Evolutionary conservation across 2,888 invertebrate genomes (phyloP), one percentile per base, ranked within the genome.

Genomic region (Sinhomidia bicolor): DNA sequence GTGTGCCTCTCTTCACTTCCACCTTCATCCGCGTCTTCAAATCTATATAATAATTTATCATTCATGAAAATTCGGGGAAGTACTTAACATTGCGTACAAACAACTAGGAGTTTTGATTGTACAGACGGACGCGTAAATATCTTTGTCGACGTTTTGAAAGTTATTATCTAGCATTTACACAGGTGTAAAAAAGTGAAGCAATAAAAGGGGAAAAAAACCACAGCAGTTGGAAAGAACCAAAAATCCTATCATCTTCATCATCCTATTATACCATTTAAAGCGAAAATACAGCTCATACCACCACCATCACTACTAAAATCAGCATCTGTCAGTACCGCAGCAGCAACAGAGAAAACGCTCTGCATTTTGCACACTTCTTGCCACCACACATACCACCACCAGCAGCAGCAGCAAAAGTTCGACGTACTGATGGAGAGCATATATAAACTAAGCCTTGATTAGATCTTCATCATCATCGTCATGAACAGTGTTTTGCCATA

Each of bases 341-440:
- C 26, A n/a, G n/a, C n/a, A n/a, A 32, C 78, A 76, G 74, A 26
- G 32, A 78, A 78, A 51, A 2, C n/a, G 44, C 12, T 20, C 20
- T 17, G 71, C 20, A 23, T 17, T 68, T 71, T 71, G 10, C 41
- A 41, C 41, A 7, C 6, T 10, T 5, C 10, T 41, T 62, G 62
- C 10, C 3, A n/a, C n/a, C n/a, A n/a, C n/a, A n/a, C n/a, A n/a
- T 17, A n/a, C 51, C 26, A 23, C 12, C 14, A 17, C 41, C 26
- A 54, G 32, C n/a, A 54, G 54, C 54, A 78, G 54, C 51, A 54
- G 78, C 78, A 54, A 78, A 74, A 54, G 78, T 78, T 78, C 78
- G 78, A 78, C 54, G 78, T 78, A 78, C 78, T 51, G 54, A 14
- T 44, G 54, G 32, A 32, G 78, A 78, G 78, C 51, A n/a, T 7